These are phyloP conservation scores for Tribolium madens DNA, from an alignment of 1,140 invertebrate species.

Conservation along the genomic window DNA sequence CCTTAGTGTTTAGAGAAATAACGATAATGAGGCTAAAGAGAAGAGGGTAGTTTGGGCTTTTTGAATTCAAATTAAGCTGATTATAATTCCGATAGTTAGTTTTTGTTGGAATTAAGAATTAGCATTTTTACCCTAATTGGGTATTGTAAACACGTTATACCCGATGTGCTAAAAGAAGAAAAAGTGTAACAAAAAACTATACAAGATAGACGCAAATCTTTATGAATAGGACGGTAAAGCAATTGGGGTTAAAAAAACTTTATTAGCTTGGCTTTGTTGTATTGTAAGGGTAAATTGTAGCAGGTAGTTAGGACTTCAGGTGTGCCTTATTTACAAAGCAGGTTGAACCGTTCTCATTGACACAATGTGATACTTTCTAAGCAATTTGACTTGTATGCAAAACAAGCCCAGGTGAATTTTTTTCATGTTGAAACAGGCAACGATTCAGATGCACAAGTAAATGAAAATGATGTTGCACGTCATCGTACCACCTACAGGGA, in stretches of 20 bases:
- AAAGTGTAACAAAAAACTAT: conserved; percentile 34
- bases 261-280: conserved; percentile 40
- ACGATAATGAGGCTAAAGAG: background rate
- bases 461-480: background rate
- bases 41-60: conserved; percentile 4
- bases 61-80: conserved; percentile 21
- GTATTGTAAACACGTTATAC: conserved; percentile 39
- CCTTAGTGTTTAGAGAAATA: background rate
- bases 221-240: conserved; percentile 21
- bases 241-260: conserved; percentile 41
- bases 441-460: background rate
- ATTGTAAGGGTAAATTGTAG: conserved; percentile 40
- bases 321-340: conserved; percentile 41
- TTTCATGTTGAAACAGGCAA: conserved; percentile 19
- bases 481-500: conserved; percentile 2
- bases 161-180: conserved; percentile 23
- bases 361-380: conserved; percentile 37
- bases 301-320: conserved; percentile 42
- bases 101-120: conserved; percentile 40
- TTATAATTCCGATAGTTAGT: conserved; percentile 7
- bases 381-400: conserved; percentile 37
- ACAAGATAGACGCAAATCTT: conserved; percentile 45
- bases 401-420: conserved; percentile 40
- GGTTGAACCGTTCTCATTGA: conserved; percentile 38
- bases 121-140: conserved; percentile 41